phyloP scores from a whole-genome alignment of 2,888 invertebrate species.

The Cerceris rybyensis region DNA sequence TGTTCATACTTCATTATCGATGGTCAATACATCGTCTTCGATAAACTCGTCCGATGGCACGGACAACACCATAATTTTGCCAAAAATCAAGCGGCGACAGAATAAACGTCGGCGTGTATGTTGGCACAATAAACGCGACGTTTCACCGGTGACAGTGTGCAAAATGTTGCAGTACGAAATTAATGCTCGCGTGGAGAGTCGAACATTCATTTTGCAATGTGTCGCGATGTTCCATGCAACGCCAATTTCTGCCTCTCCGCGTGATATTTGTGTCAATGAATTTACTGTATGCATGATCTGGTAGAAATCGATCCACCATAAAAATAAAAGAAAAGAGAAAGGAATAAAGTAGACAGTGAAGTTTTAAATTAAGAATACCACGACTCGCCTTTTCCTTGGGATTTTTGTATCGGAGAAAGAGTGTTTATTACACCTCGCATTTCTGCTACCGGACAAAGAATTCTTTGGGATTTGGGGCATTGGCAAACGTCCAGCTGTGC shows the following conservation, averaged over 20 bases:
- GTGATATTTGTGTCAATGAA: not conserved
- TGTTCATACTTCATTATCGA: conserved; percentile 33
- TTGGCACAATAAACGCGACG: not conserved
- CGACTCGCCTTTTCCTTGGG: not conserved
- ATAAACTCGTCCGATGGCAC: not conserved
- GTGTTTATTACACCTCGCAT: conserved; percentile 17
- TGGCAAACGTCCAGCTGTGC: conserved; percentile 34
- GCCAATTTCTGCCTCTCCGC: not conserved
- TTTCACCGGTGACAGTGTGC: not conserved
- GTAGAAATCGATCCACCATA: no score
- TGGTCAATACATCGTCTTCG: conserved; percentile 15
- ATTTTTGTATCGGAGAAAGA: not conserved
- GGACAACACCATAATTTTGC: no score
- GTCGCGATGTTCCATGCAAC: not conserved
- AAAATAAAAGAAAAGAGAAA: no score
- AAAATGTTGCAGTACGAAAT: not conserved
- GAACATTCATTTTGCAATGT: not conserved
- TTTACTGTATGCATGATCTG: no score
- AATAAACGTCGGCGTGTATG: no score
- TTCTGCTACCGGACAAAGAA: conserved; percentile 4
- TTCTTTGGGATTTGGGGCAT: conserved; percentile 19
- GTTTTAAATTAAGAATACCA: not conserved
- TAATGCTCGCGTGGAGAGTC: not conserved
- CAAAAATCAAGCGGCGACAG: no score
- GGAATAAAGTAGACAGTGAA: no score